A percentile compares a stretch with the other conserved stretches of the same genome.
Evolutionary conservation across 2,888 invertebrate species (phyloP).

Genomic region (Drosophila mimica): DNA sequence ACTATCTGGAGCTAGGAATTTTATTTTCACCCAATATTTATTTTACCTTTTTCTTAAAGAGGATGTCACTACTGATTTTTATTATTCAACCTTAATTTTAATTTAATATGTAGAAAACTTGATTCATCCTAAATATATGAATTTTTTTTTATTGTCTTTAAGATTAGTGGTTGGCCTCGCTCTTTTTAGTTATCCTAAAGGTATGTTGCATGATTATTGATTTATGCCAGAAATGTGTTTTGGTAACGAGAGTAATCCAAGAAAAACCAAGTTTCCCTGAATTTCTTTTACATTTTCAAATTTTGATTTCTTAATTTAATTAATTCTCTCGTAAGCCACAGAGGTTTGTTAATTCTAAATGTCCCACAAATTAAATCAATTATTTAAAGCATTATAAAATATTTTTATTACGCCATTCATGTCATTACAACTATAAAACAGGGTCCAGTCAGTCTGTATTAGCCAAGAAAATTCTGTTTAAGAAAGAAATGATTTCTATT

Average conservation of each 20-base stretch:
- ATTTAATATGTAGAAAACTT: not conserved
- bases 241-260: not conserved
- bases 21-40: not conserved
- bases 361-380: not conserved
- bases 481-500: not conserved
- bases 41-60: not conserved
- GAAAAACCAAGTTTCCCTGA: not conserved
- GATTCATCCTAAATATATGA: not conserved
- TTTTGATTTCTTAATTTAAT: not conserved
- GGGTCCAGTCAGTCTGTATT: not conserved
- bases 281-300: not conserved
- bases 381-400: not conserved
- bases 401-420: no score
- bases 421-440: not conserved
- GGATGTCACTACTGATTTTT: not conserved
- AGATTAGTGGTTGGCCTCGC: not conserved
- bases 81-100: not conserved
- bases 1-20: not conserved
- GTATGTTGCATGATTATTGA: not conserved
- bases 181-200: not conserved
- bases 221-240: not conserved
- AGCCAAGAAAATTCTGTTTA: not conserved
- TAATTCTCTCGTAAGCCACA: not conserved
- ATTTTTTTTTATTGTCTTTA: not conserved
- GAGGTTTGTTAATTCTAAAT: not conserved